These are phyloP conservation scores for Notamacropus eugenii DNA, from an alignment of 2,797 vertebrate genomes.

Conservation along the genomic window DNA sequence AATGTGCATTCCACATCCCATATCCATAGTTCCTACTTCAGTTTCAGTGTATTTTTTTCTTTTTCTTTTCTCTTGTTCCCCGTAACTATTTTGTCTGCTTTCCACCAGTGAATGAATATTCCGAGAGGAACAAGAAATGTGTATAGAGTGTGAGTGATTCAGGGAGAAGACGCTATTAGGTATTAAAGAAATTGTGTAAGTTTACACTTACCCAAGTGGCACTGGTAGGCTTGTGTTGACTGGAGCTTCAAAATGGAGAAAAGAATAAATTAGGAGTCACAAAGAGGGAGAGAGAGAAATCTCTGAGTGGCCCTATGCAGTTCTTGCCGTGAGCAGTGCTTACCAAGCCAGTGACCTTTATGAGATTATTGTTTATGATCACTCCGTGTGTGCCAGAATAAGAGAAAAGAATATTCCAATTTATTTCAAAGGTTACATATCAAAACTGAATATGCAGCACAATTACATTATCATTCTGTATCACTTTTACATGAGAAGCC, in stretches of 20 bases:
- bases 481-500: conserved; percentile 80
- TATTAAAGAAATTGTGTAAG: conserved; percentile 20
- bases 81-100: not conserved
- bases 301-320: conserved; percentile 73
- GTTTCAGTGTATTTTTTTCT: not conserved
- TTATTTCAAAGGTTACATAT: conserved; percentile 90
- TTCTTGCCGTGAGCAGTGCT: conserved; percentile 76
- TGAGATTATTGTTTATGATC: conserved; percentile 87
- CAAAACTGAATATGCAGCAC: conserved; percentile 86
- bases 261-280: conserved; percentile 72
- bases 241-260: conserved; percentile 59
- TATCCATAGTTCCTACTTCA: not conserved
- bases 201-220: conserved; percentile 2
- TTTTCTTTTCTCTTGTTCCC: not conserved
- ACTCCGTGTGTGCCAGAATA: conserved; percentile 75
- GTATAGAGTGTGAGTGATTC: conserved; percentile 30
- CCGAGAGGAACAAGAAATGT: not conserved
- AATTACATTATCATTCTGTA: conserved; percentile 82
- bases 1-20: not conserved
- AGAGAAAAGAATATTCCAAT: conserved; percentile 87
- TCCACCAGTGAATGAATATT: conserved; percentile 18
- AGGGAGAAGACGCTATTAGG: conserved; percentile 42
- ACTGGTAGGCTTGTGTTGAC: conserved; percentile 49
- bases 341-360: conserved; percentile 86
- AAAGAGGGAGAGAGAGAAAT: conserved; percentile 39